Base-by-base conservation (phyloP, 2,888 invertebrate genomes). In the Cistogaster globosa region DNA sequence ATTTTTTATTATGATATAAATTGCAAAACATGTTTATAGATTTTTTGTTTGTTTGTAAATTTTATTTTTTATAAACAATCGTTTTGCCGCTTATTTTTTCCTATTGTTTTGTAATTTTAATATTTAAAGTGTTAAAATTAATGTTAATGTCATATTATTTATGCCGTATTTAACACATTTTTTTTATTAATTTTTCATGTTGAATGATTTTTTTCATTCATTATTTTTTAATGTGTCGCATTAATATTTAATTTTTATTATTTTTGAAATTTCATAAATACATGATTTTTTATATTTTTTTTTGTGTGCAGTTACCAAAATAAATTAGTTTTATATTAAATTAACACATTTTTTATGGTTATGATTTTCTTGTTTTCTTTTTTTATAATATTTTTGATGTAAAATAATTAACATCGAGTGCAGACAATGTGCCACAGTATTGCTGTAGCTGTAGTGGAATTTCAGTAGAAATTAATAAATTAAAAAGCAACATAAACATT, bases 61-160 rank as follows among this genome's bases (percentile, higher is more conserved):
- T 63, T 53, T 26, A 16, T 38, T 71, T 79, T 53, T 80, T 20
- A 2, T 20, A 53, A 58, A 62, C 48, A 55, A 53, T 45, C 6
- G 32, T 68, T 68, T 26, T 63, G 26, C 57, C 57, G 42, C 45
- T 38, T 26, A 11, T 55, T 55, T 55, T 57, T 42, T 42, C 18
- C 20, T 60, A 57, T 75, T 68, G 72, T 75, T 69, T 75, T 69
- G 51, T 65, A 82, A 76, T 82, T 71, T 82, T 58, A 82, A 76
- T 82, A 65, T 74, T 51, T 60, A 58, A 81, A 84, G 80, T 84
- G 84, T 84, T 84, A 77, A 81, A 71, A 84, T 74, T 77, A 84
- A 81, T 84, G 81, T 84, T 84, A 81, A 81, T 84, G 84, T 84
- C 84, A 84, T 77, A 74, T 77, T 60, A 81, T 84, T 81, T 84